Percentiles rank a stretch among this genome's conserved stretches.
These are phyloP conservation scores for Drosophila asahinai DNA, from an alignment of 1,140 invertebrate species.

Conservation along the genomic window DNA sequence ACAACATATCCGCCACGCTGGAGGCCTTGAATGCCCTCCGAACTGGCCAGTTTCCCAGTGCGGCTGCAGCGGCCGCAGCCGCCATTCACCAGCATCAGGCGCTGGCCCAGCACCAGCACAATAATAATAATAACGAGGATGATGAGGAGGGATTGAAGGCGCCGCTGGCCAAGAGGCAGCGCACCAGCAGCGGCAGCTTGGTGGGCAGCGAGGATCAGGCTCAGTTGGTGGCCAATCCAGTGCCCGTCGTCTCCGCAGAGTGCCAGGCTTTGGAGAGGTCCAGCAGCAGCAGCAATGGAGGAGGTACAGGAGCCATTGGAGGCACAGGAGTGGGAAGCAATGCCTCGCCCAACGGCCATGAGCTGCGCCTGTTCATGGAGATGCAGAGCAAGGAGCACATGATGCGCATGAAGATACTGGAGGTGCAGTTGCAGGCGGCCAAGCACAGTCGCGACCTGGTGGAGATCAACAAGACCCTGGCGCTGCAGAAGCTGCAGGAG, in stretches of 20 bases:
- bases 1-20: slow-evolving; percentile 82
- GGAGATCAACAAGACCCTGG: slow-evolving; percentile 84
- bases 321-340: background rate
- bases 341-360: slow-evolving; percentile 31
- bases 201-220: slow-evolving; percentile 60
- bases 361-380: slow-evolving; percentile 81
- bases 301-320: background rate
- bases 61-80: slow-evolving; percentile 75
- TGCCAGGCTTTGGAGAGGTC: slow-evolving; percentile 63
- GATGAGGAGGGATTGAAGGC: slow-evolving; percentile 53
- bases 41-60: slow-evolving; percentile 74
- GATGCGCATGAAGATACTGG: slow-evolving; percentile 84
- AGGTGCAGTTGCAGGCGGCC: slow-evolving; percentile 83
- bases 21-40: slow-evolving; percentile 81
- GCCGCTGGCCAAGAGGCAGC: slow-evolving; percentile 71
- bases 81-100: slow-evolving; percentile 80
- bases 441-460: slow-evolving; percentile 83
- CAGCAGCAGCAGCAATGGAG: slow-evolving; percentile 38
- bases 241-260: slow-evolving; percentile 34
- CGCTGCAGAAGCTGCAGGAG: slow-evolving; percentile 80
- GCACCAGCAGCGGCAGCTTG: slow-evolving; percentile 65
- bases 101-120: slow-evolving; percentile 64
- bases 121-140: slow-evolving; percentile 64
- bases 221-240: slow-evolving; percentile 12
- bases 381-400: slow-evolving; percentile 85